Evolutionary conservation across 2,888 invertebrate genomes (phyloP).

Genomic region (Resseliella maxima): DNA sequence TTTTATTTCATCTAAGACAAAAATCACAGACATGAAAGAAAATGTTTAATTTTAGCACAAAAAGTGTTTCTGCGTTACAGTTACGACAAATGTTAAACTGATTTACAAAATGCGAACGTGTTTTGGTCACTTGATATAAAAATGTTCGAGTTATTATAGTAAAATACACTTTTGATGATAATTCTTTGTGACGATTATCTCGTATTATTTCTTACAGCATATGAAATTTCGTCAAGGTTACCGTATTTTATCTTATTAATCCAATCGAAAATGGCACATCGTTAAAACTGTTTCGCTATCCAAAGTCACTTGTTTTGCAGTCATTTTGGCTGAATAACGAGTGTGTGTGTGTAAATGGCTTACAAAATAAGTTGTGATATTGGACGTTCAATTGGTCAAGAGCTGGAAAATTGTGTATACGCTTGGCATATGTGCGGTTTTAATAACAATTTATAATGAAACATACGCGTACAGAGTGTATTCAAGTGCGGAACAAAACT

Average conservation of each 20-base stretch:
- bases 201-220: constrained; percentile 10
- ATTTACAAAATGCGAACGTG: neutral
- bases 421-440: constrained; percentile 26
- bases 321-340: neutral
- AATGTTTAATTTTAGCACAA: neutral
- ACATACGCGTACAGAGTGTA: neutral
- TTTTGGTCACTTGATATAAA: neutral
- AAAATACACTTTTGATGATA: constrained; percentile 27
- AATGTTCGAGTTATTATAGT: neutral
- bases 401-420: neutral
- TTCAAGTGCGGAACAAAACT: constrained; percentile 5
- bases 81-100: constrained; percentile 16
- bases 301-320: constrained; percentile 34
- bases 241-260: constrained; percentile 23
- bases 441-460: constrained; percentile 25
- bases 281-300: constrained; percentile 10
- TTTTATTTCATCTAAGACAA: neutral
- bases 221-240: constrained; percentile 34
- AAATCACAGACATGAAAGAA: neutral
- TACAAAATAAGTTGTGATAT: constrained; percentile 41
- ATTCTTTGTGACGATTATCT: constrained; percentile 5
- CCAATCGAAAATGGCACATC: constrained; percentile 46
- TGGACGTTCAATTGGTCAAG: constrained; percentile 50
- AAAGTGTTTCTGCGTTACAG: constrained; percentile 8
- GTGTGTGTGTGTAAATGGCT: neutral